phyloP scores from a whole-genome alignment of 2,797 vertebrate genomes.

The Echiichthys vipera region DNA sequence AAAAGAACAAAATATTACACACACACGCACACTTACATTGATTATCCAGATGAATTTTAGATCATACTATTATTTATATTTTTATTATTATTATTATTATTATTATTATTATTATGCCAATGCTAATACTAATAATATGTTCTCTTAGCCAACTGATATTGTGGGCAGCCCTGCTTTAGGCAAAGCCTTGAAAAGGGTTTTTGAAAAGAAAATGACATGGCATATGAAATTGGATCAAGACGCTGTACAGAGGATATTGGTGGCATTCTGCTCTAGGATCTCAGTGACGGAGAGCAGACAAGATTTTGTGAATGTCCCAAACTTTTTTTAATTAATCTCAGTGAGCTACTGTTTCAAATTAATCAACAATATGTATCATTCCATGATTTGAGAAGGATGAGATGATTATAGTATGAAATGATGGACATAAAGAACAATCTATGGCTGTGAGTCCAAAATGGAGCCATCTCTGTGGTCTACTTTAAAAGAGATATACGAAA shows the following conservation, averaged over 20 bases:
- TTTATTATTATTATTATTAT: too few species aligned
- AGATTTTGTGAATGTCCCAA: background rate
- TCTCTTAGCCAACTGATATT: background rate
- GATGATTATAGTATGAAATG: background rate
- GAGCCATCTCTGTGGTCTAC: background rate
- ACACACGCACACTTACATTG: too few species aligned
- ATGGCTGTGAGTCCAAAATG: background rate
- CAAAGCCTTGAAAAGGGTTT: background rate
- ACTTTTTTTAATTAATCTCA: background rate
- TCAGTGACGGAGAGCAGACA: background rate
- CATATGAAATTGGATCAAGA: background rate
- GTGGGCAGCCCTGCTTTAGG: background rate
- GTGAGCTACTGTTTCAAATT: background rate
- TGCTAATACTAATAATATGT: background rate
- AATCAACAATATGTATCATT: constrained; percentile 9
- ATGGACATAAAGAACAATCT: background rate
- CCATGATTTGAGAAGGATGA: too few species aligned
- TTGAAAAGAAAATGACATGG: background rate
- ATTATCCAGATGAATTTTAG: too few species aligned
- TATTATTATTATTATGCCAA: background rate
- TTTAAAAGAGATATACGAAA: background rate
- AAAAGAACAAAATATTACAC: too few species aligned
- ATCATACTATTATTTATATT: too few species aligned
- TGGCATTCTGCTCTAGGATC: constrained; percentile 3
- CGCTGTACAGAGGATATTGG: background rate